Conservation (phyloP, 2,888 invertebrate species). For the Thelaira solivaga region DNA sequence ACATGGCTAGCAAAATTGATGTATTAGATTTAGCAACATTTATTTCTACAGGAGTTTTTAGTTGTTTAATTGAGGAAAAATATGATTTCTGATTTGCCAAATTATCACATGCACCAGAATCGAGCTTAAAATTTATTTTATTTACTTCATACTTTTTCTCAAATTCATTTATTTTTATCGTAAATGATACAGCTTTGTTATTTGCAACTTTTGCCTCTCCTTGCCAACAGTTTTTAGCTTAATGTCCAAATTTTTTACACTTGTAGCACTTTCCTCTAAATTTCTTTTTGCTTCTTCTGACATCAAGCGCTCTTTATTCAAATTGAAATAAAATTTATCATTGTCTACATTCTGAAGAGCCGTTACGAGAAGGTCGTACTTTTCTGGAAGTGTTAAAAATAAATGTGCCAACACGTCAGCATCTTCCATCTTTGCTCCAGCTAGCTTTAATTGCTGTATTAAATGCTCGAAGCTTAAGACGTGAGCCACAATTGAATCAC, state of each 20-base stretch:
- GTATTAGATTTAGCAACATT: not conserved
- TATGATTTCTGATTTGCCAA: not conserved
- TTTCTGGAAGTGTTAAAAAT: constrained; percentile 7
- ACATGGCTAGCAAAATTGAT: too few relatives aligned
- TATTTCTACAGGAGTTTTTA: not conserved
- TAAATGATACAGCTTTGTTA: too few relatives aligned
- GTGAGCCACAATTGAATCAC: not conserved
- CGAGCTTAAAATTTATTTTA: too few relatives aligned
- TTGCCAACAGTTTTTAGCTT: too few relatives aligned
- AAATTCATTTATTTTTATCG: too few relatives aligned
- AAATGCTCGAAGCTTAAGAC: not conserved
- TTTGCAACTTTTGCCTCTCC: too few relatives aligned
- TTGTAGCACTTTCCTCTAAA: not conserved
- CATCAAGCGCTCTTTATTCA: constrained; percentile 1
- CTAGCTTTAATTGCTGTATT: not conserved
- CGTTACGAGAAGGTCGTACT: not conserved
- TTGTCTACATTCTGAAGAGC: constrained; percentile 1
- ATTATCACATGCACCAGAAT: too few relatives aligned
- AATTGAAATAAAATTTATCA: constrained; percentile 3
- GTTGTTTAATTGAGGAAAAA: not conserved
- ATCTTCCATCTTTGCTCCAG: not conserved
- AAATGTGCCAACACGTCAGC: not conserved
- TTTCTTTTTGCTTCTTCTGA: constrained; percentile 7
- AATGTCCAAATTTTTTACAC: not conserved
- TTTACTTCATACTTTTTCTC: too few relatives aligned